phyloP scores from a whole-genome alignment of 2,797 vertebrate genomes.

The Muraenolepis orangiensis region DNA sequence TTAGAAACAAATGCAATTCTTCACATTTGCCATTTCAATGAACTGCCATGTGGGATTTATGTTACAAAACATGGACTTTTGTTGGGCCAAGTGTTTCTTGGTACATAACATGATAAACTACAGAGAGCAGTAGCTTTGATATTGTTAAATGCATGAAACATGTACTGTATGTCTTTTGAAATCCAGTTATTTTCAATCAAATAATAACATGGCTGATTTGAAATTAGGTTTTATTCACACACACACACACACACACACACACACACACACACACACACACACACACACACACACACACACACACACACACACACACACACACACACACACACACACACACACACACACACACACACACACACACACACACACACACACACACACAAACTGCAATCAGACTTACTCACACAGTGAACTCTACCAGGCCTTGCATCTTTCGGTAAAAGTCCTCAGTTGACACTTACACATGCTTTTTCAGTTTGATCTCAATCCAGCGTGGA shows the following conservation, averaged over 20 bases:
- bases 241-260: too few species aligned
- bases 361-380: slow-evolving; percentile 12
- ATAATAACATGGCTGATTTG: too few species aligned
- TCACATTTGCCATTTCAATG: background rate
- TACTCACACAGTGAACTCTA: slow-evolving; percentile 35
- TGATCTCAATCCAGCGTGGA: slow-evolving; percentile 55
- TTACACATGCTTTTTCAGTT: slow-evolving; percentile 59
- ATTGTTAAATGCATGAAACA: background rate
- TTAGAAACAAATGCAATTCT: background rate
- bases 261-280: background rate
- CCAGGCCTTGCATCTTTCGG: slow-evolving; percentile 35
- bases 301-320: too few species aligned
- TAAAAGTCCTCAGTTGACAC: slow-evolving; percentile 58
- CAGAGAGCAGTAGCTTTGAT: background rate
- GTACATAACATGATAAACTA: background rate
- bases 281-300: background rate
- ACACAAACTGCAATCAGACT: slow-evolving; percentile 13
- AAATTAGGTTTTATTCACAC: background rate
- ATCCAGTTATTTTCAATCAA: background rate
- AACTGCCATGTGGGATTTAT: background rate
- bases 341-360: background rate
- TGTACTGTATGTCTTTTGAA: background rate
- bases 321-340: too few species aligned
- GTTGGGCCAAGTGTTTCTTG: background rate
- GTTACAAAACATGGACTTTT: background rate